Base-by-base conservation (phyloP, 2,113 vertebrate genomes). In the Oenanthe melanoleuca region DNA sequence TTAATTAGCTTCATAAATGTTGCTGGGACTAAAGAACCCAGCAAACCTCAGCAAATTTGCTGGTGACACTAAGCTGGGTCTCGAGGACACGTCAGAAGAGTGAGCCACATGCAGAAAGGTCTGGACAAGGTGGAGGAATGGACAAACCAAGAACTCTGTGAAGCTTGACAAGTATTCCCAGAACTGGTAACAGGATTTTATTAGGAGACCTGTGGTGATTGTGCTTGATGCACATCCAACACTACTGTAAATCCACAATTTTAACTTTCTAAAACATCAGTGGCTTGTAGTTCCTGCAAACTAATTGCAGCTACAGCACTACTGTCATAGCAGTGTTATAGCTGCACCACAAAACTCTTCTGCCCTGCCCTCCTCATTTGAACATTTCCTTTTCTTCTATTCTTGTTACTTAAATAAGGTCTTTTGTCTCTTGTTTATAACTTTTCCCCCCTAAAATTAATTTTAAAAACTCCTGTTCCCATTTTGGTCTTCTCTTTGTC, bases 321-420 rank as follows among this genome's bases (percentile, higher is more conserved):
- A 4, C 5, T 12, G n/a, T 53, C 53, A 47, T 23, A 80, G 17
- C 25, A 61, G 24, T 67, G 24, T 14, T 33, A 63, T 5, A 65
- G 7, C 37, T 81, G 45, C 13, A 49, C 12, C 28, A 45, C 12
- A 47, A 19, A 8, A 9, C 6, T 57, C 10, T 80, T 86, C 47
- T 64, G 25, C 4, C 13, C 7, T 1, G 0, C 8, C 13, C 19
- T 25, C 21, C 8, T 3, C 6, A 16, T 80, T 49, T n/a, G 8
- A 90, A 72, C 6, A 31, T 47, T 71, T 42, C 1, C 1, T 44
- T 81, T 65, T 44, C 20, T 18, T 5, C 49, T 67, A 63, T 26
- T 55, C 22, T 73, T 42, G 8, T 67, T 28, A 26, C 7, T 60
- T 63, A 37, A 50, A 33, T 42, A 73, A 70, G 15, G 5, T 49